A percentile compares a stretch with the other conserved stretches of the same genome.
Evolutionary conservation across 2,888 invertebrate genomes (phyloP).

Genomic region (Archaeoteleia sp.): DNA sequence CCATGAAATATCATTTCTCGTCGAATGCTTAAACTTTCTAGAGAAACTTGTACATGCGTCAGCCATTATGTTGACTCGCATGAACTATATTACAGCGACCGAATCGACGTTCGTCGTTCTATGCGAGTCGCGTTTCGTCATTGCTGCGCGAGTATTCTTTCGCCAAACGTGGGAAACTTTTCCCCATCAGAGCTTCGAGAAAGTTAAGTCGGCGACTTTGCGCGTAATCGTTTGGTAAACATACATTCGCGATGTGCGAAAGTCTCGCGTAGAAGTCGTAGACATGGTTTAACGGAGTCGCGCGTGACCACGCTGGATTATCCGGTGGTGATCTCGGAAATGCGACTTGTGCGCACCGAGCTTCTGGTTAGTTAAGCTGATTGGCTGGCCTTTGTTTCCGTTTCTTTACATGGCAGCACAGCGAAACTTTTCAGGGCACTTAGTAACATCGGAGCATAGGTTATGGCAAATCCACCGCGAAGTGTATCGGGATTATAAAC

Average conservation of each 20-base stretch:
- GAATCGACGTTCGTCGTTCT: too few relatives aligned
- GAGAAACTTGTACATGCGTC: too few relatives aligned
- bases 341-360: slow-evolving; percentile 4
- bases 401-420: slow-evolving; percentile 18
- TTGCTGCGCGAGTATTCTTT: not conserved
- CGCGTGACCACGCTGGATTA: slow-evolving; percentile 13
- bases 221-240: slow-evolving; percentile 1
- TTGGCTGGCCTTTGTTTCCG: slow-evolving; percentile 16
- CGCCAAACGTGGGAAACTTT: slow-evolving; percentile 16
- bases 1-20: too few relatives aligned
- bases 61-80: too few relatives aligned
- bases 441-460: too few relatives aligned
- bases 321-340: slow-evolving; percentile 13
- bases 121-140: too few relatives aligned
- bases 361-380: slow-evolving; percentile 12
- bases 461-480: too few relatives aligned
- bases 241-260: not conserved
- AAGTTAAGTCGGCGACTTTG: slow-evolving; percentile 8
- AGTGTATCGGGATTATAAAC: too few relatives aligned
- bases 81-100: too few relatives aligned
- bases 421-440: slow-evolving; percentile 2
- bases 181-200: slow-evolving; percentile 5
- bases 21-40: too few relatives aligned
- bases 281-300: not conserved
- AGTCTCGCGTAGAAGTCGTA: not conserved